A percentile compares a stretch with the other conserved stretches of the same genome.
Evolutionary conservation across 2,797 vertebrate genomes (phyloP).

Genomic region (Tiaroga cobitis): DNA sequence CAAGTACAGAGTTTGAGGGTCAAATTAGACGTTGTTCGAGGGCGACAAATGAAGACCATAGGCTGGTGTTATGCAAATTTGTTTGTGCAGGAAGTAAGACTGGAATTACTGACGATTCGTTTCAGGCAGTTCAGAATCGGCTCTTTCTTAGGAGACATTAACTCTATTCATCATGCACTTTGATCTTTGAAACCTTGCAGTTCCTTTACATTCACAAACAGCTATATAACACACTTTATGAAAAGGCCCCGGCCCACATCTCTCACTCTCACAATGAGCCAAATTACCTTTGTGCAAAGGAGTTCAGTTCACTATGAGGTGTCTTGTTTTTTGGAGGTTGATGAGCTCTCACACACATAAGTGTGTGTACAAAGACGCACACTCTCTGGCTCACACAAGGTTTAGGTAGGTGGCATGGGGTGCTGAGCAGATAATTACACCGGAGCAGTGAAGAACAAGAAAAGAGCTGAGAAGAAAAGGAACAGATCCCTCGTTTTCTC

Average conservation of each 20-base stretch:
- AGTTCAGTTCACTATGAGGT: slow-evolving; percentile 49
- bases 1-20: background rate
- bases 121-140: background rate
- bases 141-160: background rate
- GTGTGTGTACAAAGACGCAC: slow-evolving; percentile 11
- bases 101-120: background rate
- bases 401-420: slow-evolving; percentile 36
- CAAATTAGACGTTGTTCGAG: background rate
- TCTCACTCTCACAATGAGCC: background rate
- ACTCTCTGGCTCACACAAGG: slow-evolving; percentile 16
- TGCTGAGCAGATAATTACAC: slow-evolving; percentile 52
- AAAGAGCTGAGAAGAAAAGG: slow-evolving; percentile 33
- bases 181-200: background rate
- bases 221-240: background rate
- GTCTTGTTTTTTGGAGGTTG: slow-evolving; percentile 48
- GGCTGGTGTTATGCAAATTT: background rate
- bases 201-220: background rate
- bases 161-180: background rate
- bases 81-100: background rate
- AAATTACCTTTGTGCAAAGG: slow-evolving; percentile 40
- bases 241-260: background rate
- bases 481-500: slow-evolving; percentile 37
- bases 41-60: background rate
- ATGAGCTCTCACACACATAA: background rate
- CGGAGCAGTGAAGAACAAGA: slow-evolving; percentile 34